Base-by-base conservation (phyloP, 2,888 invertebrate species). In the Villa cingulata region DNA sequence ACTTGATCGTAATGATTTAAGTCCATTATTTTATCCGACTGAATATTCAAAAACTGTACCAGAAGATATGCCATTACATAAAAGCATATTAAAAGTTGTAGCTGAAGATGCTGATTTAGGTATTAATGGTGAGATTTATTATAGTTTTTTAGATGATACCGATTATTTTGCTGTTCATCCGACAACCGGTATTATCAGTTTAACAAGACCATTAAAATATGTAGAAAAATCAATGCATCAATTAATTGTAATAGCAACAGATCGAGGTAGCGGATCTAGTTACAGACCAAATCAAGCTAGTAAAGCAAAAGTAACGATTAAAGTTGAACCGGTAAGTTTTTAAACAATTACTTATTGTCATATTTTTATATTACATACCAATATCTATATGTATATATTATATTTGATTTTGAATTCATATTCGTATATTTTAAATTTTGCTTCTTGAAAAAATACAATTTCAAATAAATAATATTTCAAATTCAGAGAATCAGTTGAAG, bases 61-160 rank as follows among this genome's bases (percentile, higher is more conserved):
- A 19, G 95, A 95, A 68, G 92, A 95, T 66, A 81, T 84, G 50
- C 82, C 88, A 14, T 71, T 90, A 49, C 89, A 94, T 68, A 77
- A 80, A 48, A 87, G 83, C 64, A 77, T 94, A 49, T 70, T 83
- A 36, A 78, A 76, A 60, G 86, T 89, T 44, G 73, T 80, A 34
- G 97, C 96, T 1, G 92, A 91, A 61, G 97, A 98, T 70, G 95
- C 97, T 4, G 97, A 98, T 68, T 73, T 89, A 34, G 97, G 96
- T 3, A 75, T 90, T 58, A 97, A 97, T 68, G 94, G 95, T 1
- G 92, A 96, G 72, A 89, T 97, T 58, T 96, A 96, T 71, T 97
- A 95, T 71, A 92, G 90, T 65, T 81, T 97, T 59, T 74, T 78
- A 43, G 81, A 86, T 57, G 76, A 78, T 49, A 87, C 83, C 40